Base-by-base conservation (phyloP, 2,888 invertebrate species). In the Dicyrtomina minuta region DNA sequence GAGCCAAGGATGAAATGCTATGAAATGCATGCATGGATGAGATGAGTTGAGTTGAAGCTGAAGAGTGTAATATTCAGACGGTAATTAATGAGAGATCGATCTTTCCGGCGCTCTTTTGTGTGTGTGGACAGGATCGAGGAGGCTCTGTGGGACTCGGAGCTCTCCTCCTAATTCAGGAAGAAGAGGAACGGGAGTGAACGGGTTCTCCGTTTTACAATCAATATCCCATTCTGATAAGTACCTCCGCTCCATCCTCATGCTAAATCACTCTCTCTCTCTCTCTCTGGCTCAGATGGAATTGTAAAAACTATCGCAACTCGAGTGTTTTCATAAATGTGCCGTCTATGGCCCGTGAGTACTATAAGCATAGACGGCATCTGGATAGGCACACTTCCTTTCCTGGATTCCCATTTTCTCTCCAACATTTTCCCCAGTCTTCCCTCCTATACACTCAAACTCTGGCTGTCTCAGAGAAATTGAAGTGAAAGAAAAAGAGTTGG, bases 41-140 rank as follows among this genome's bases (percentile, higher is more conserved):
- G 66, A 71, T 65, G 65, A 56, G 68, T 70, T 72, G 74, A 74
- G 68, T 66, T 65, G 70, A 72, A 74, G 75, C 71, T 72, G 71
- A 73, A 75, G 74, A 74, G 73, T 72, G 73, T 75, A 74, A 75
- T 75, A 73, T 75, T 73, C 70, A 44, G 72, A 61, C 70, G 73
- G 75, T 75, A 75, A 75, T 75, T 75, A 75, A 75, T 75, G 75
- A 75, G 74, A 70, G 75, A 75, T 75, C 74, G 75, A 75, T 75
- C 75, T 73, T 74, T 74, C 74, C 74, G 74, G 72, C 71, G 58
- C 68, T 73, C 72, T 74, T 69, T 62, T 69, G 64, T 69, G 13
- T 69, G 13, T n/a, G 22, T 10, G 20, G n/a, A 46, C 20, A 20
- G 46, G 13, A n/a, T 46, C n/a, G n/a, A 46, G 5, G 10, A 46